A percentile compares a stretch with the other conserved stretches of the same genome.
Conservation (phyloP, 2,888 invertebrate species). For the Halictus quadricinctus region DNA sequence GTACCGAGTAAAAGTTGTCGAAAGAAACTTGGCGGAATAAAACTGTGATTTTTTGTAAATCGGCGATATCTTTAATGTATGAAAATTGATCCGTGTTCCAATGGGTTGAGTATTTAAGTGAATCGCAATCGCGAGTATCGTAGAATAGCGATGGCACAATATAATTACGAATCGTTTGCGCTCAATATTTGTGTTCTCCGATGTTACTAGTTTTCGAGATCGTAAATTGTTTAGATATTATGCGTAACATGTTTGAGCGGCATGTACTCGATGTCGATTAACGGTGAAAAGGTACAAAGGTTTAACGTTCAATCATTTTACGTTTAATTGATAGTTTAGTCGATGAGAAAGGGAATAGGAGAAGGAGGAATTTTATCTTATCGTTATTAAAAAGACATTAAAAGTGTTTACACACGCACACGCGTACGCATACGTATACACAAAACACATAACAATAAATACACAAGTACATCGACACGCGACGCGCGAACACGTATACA, state of each 20-base stretch:
- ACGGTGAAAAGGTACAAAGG: conserved; percentile 36
- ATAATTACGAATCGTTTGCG: conserved; percentile 28
- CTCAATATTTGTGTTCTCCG: conserved; percentile 36
- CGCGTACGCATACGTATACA: background rate
- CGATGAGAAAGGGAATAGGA: background rate
- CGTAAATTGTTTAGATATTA: conserved; percentile 16
- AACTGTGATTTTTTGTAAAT: conserved; percentile 57
- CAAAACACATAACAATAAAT: background rate
- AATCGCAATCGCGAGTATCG: background rate
- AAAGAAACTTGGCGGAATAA: conserved; percentile 14
- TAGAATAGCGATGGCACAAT: conserved; percentile 21
- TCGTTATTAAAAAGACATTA: conserved; percentile 8
- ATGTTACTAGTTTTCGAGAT: conserved; percentile 39
- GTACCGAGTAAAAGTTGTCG: conserved; percentile 3
- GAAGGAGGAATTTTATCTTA: background rate
- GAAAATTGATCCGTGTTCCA: conserved; percentile 41
- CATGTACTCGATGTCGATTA: conserved; percentile 30
- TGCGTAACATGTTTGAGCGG: conserved; percentile 35
- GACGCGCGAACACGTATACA: background rate
- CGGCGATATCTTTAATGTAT: conserved; percentile 30
- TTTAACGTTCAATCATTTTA: conserved; percentile 37
- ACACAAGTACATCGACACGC: background rate
- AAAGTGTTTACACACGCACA: background rate
- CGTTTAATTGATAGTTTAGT: conserved; percentile 32
- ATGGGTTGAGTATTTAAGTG: conserved; percentile 38